A percentile compares a stretch with the other conserved stretches of the same genome.
Evolutionary conservation across 2,797 vertebrate species (phyloP).

Genomic region (Oceanodroma leucorhoa): DNA sequence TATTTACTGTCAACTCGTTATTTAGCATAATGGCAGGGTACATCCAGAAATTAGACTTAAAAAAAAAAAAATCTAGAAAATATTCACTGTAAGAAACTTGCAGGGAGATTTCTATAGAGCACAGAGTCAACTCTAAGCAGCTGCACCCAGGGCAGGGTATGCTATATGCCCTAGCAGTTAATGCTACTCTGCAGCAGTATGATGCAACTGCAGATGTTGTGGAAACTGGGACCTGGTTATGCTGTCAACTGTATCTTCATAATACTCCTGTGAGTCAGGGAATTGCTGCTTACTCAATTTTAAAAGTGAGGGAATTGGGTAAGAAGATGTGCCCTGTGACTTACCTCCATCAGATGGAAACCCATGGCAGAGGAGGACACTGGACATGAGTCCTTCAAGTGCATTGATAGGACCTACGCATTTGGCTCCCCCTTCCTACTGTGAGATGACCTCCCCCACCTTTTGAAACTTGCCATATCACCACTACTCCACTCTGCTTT

Average conservation of each 20-base stretch:
- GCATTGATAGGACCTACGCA: neutral
- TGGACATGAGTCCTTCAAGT: neutral
- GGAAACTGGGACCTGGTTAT: neutral
- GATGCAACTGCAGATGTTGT: neutral
- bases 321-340: neutral
- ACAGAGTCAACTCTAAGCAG: neutral
- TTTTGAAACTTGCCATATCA: slow-evolving; percentile 4
- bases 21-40: neutral
- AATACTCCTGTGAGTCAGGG: neutral
- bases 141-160: neutral
- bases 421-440: neutral
- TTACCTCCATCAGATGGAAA: neutral
- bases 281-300: neutral
- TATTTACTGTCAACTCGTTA: neutral
- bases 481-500: neutral
- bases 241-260: neutral
- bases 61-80: neutral
- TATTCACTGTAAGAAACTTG: neutral
- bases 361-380: neutral
- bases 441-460: neutral
- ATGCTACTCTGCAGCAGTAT: neutral
- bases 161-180: neutral
- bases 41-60: neutral
- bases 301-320: neutral
- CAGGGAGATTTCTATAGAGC: neutral